A percentile compares a stretch with the other conserved stretches of the same genome.
phyloP scores from a whole-genome alignment of 2,888 invertebrate species.

The Tinea trinotella region DNA sequence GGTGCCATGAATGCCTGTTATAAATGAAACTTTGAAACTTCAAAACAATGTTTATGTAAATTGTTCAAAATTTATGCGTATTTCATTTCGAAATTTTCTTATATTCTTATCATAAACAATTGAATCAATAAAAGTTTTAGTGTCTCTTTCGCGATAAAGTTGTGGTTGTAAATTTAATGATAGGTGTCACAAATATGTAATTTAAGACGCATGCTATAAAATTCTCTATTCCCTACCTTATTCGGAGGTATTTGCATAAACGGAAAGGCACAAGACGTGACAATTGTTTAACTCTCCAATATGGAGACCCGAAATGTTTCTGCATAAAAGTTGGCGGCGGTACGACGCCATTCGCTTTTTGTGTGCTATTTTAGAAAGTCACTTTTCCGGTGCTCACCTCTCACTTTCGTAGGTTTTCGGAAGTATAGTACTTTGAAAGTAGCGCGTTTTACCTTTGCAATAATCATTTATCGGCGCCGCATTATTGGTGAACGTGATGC shows the following conservation, averaged over 20 bases:
- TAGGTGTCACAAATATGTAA: slow-evolving; percentile 27
- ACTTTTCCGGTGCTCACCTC: slow-evolving; percentile 24
- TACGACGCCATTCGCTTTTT: slow-evolving; percentile 21
- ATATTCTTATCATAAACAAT: slow-evolving; percentile 1
- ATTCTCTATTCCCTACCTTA: slow-evolving; percentile 28
- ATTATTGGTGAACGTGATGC: slow-evolving; percentile 40
- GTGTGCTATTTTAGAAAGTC: slow-evolving; percentile 9
- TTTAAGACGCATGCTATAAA: slow-evolving; percentile 27
- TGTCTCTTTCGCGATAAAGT: background rate
- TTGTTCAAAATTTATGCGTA: slow-evolving; percentile 3
- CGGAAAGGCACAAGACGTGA: slow-evolving; percentile 31
- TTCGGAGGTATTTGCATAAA: slow-evolving; percentile 33
- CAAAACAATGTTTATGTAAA: slow-evolving; percentile 2
- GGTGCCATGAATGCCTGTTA: background rate
- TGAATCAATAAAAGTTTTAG: slow-evolving; percentile 13
- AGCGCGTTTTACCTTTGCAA: slow-evolving; percentile 37
- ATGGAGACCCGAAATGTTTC: slow-evolving; percentile 16
- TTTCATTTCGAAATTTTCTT: background rate
- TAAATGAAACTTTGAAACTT: no score
- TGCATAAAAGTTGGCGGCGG: slow-evolving; percentile 12
- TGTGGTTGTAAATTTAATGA: slow-evolving; percentile 5
- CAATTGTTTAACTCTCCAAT: slow-evolving; percentile 32
- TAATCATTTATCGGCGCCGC: slow-evolving; percentile 47
- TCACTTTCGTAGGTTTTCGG: slow-evolving; percentile 33
- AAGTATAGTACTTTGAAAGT: slow-evolving; percentile 39